phyloP scores from a whole-genome alignment of 2,797 vertebrate genomes.

The Glyptemys insculpta region DNA sequence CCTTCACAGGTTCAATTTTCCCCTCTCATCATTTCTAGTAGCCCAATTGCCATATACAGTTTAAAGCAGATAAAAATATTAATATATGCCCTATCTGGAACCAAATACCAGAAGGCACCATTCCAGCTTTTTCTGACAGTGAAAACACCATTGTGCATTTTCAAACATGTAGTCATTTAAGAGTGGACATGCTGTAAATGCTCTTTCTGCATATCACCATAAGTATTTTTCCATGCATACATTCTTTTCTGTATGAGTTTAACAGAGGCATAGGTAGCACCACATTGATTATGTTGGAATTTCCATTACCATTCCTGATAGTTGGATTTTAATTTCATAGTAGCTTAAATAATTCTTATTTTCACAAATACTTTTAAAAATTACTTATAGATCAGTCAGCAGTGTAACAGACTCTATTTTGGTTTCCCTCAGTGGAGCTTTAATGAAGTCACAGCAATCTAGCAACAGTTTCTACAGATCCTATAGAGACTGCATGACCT shows the following conservation, averaged over 20 bases:
- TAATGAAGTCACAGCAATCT: not conserved
- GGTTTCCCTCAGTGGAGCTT: not conserved
- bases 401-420: not conserved
- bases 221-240: not conserved
- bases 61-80: not conserved
- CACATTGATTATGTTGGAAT: fast-evolving
- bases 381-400: not conserved
- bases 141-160: too few relatives aligned
- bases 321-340: not conserved
- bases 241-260: not conserved
- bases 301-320: not conserved
- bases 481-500: slow-evolving; percentile 16
- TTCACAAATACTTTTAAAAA: not conserved
- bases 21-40: not conserved
- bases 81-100: not conserved
- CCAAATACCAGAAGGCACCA: too few relatives aligned
- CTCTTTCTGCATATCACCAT: fast-evolving
- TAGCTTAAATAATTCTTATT: not conserved
- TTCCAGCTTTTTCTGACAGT: too few relatives aligned
- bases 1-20: not conserved
- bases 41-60: not conserved
- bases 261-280: not conserved
- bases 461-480: not conserved
- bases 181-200: not conserved
- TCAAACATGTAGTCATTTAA: not conserved